Evolutionary conservation across 2,797 vertebrate species (phyloP).

Genomic region (Momotus momota): DNA sequence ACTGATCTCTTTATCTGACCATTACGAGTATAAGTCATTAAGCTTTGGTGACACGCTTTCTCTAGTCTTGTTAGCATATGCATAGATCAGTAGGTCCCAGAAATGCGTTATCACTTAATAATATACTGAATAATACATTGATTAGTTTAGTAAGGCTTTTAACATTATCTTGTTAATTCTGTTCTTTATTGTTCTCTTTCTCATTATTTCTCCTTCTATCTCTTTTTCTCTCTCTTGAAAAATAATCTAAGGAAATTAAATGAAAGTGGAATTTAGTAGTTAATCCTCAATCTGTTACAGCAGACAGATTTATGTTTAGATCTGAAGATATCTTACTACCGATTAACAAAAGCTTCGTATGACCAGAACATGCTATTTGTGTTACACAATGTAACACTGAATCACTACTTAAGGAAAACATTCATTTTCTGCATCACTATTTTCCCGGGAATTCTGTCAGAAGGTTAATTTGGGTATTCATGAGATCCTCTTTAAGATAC

Average conservation of each 20-base stretch:
- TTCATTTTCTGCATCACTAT: not conserved
- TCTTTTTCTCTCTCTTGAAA: conserved; percentile 16
- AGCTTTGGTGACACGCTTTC: not conserved
- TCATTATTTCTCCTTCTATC: not conserved
- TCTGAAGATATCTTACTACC: conserved; percentile 39
- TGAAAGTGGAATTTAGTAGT: conserved; percentile 41
- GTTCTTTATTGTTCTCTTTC: not conserved
- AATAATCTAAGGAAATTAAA: conserved; percentile 36
- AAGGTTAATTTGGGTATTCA: not conserved
- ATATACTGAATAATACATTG: not conserved
- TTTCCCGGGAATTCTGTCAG: not conserved
- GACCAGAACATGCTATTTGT: conserved; percentile 46
- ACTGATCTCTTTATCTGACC: not conserved
- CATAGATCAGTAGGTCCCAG: not conserved
- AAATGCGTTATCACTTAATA: not conserved
- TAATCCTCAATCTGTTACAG: conserved; percentile 65
- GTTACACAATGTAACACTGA: conserved; percentile 11
- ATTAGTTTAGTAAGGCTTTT: not conserved
- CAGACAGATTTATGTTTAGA: conserved; percentile 52
- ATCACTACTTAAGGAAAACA: not conserved
- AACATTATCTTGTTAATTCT: not conserved
- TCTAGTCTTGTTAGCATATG: not conserved
- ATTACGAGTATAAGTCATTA: not conserved
- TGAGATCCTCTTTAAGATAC: not conserved
- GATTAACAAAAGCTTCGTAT: conserved; percentile 64